Base-by-base conservation (phyloP, 2,113 vertebrate species). In the Zootoca vivipara region DNA sequence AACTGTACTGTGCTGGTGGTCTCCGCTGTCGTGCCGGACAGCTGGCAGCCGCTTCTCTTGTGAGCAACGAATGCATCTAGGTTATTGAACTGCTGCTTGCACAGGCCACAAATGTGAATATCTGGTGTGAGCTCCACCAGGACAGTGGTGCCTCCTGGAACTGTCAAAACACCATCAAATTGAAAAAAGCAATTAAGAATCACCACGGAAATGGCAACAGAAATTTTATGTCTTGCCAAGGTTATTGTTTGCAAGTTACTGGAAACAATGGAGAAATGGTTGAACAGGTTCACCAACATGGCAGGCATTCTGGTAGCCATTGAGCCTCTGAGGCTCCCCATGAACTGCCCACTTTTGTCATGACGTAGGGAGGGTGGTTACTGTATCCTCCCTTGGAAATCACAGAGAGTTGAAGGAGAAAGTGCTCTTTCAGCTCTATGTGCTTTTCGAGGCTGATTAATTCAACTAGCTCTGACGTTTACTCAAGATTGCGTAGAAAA, bases 21-120 rank as follows among this genome's bases (percentile, higher is more conserved):
- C 0, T 97, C 90, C 0, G 96, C 93, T 0, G 98, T 2, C 0
- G 97, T 90, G 2, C 97, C 81, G 0, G 96, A 94, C 18, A 98
- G 93, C 40, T 98, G 98, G 91, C 99, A 99, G 82, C 97, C 98
- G 16, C 97, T 98, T 88, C 98, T 98, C 95, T 99, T 99, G 93
- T 99, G 99, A 35, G 97, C 97, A 2, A 98, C 97, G 65, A 99
- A 99, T 8, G 97, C 94, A 24, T 99, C 98, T 83, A 98, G 95
- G 90, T 99, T 98, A 94, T 98, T 98, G 92, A 98, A 99, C 95
- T 99, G 98, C 92, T 99, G 98, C 93, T 99, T 99, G 95, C 99
- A 99, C 94, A 99, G 96, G 89, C 99, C 99, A 1, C 99, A 99
- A 90, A 99, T 99, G 92, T 99, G 99, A 89, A 99, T 98, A 88